Evolutionary conservation across 1,140 invertebrate species (phyloP), one percentile per base, ranked within the genome.

Genomic region (Drosophila ogumai): DNA sequence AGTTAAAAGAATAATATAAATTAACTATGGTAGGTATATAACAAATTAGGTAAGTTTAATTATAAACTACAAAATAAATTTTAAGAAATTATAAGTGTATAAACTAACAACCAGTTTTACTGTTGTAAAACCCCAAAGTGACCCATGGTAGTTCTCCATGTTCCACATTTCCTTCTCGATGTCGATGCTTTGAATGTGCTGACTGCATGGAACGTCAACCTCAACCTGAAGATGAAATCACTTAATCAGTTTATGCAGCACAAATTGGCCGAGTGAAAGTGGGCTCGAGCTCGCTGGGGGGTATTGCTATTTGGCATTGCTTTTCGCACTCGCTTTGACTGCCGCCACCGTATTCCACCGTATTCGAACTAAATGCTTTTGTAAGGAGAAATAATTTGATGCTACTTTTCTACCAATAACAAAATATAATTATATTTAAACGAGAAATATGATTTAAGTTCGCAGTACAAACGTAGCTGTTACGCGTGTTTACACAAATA

Each of bases 221-320:
- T 72, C 28, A 40, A 49, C 66, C 50, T 72, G 52, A 72, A 80
- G 50, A 61, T 61, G 54, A 77, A 84, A 75, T 74, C 84, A 84
- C 73, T 88, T 87, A 80, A 87, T 86, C 67, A 79, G 72, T 74
- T 84, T 84, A 84, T 76, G 65, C 72, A 68, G 61, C 63, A 50
- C 47, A 67, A 60, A 69, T 71, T 72, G 34, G 41, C 41, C 54
- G 31, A 31, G 25, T 34, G 15, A 34, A 46, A 49, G 63, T 47
- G 55, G 46, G 56, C 46, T 36, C 12, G 58, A 52, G 17, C 49
- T 19, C 17, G 44, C 34, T 34, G 7, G 64, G 52, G 9, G 64
- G 52, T 58, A 36, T 38, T 46, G 34, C 13, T 38, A 36, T 65
- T 64, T 43, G 49, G 61, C 38, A 46, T 44, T 52, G 59, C 38